Evolutionary conservation across 2,888 invertebrate genomes (phyloP), one percentile per base, ranked within the genome.

Genomic region (Cynaeus angustus): DNA sequence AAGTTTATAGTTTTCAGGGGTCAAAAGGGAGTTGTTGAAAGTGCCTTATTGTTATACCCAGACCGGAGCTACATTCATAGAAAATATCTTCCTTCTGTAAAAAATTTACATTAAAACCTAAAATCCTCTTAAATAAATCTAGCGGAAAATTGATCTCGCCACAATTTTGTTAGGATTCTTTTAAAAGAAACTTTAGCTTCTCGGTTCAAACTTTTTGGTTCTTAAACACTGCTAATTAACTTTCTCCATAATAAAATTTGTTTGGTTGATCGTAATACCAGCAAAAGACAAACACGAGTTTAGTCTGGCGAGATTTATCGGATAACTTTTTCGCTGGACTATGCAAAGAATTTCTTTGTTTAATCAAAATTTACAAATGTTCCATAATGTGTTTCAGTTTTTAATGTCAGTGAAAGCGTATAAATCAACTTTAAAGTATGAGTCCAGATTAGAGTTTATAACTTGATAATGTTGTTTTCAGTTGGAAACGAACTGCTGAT

Each of bases 391-490:
- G 33, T 33, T 33, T 33, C 1, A 6, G 33, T n/a, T 50, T 48
- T 16, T 48, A 48, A 48, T 21, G 9, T 16, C 26, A 26, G 12
- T 2, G 10, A n/a, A 46, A 50, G 21, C 16, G 26, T 8, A 50
- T 50, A 50, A 50, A 50, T 50, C 50, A 10, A 50, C n/a, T 50
- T 50, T 50, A 50, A 28, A 50, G 9, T 10, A 6, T 50, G 50
- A 30, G 30, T 50, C 6, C 16, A 46, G 50, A 33, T 9, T 33
- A 21, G 46, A 59, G 59, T 59, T 59, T 59, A 30, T 59, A 59
- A 59, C 59, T 59, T 30, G 30, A 59, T 59, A 59, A 59, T 59
- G 30, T 30, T 59, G 59, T 59, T 59, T 59, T 45, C 58, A 58
- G 58, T 33, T 41, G 12, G 13, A 14, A 58, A n/a, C 59, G 14